Evolutionary conservation across 2,113 vertebrate genomes (phyloP).

Genomic region (Trochalopteron elliotii): DNA sequence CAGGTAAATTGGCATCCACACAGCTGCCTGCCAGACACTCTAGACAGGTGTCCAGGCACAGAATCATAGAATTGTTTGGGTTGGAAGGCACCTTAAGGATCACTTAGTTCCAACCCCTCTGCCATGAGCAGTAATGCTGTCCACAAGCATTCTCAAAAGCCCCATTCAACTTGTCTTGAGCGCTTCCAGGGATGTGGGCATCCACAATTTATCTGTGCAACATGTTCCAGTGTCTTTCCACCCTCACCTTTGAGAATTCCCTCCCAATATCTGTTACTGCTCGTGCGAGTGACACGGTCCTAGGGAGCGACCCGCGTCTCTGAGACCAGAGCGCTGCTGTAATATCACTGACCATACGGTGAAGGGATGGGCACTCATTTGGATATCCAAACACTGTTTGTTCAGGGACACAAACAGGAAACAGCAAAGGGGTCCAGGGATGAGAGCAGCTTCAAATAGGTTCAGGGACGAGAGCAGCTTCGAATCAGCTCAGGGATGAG

Average conservation of each 20-base stretch:
- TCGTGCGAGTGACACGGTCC: neutral
- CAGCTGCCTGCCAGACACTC: neutral
- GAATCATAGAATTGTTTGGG: neutral
- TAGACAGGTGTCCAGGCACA: neutral
- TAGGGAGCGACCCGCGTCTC: neutral
- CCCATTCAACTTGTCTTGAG: neutral
- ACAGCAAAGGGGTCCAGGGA: neutral
- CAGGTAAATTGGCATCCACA: neutral
- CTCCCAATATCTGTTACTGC: neutral
- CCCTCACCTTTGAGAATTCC: neutral
- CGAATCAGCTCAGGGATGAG: neutral
- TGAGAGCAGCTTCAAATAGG: neutral
- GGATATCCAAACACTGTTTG: neutral
- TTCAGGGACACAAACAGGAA: neutral
- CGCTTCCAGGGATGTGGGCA: neutral
- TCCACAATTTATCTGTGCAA: neutral
- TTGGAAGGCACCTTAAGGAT: neutral
- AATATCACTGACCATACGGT: rapidly evolving
- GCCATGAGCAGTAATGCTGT: neutral
- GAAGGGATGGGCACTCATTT: neutral
- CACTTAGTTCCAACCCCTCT: neutral
- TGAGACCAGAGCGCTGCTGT: neutral
- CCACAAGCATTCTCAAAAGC: neutral
- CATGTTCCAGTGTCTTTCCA: neutral
- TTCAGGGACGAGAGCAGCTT: neutral